Evolutionary conservation across 1,140 invertebrate genomes (phyloP), one percentile per base, ranked within the genome.

Genomic region (Mycetomoellerius zeteki): DNA sequence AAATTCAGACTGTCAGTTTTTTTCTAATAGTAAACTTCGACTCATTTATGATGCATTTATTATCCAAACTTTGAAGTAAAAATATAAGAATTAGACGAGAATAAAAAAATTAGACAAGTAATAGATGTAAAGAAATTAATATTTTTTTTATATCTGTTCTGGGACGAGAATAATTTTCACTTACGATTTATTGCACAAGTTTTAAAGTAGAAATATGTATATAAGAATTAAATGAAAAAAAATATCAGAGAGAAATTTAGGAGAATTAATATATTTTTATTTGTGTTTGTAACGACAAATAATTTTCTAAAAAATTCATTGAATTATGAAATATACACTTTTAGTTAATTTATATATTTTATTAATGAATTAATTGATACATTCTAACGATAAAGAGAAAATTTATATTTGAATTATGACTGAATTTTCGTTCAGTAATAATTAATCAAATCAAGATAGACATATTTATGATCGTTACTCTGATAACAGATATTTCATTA

Each of bases 1-100:
- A 96, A 96, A 60, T 54, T 24, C 54, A 65, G 6, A 30, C 24
- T 24, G 8, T 90, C 37, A 88, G 37, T 89, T 82, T 82, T 58
- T 67, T 72, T 47, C 8, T 27, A 21, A 24, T 19, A 30, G 10
- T 14, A n/a, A 47, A 60, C 21, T 43, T 37, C 0, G 21, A 27
- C 3, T 58, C 21, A 21, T 2, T 47, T 69, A 21, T n/a, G 12
- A 60, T n/a, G n/a, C n/a, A n/a, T 60, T 60, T 27, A 27, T 60
- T 27, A 21, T 7, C 1, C 6, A n/a, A 76, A n/a, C 37, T 43
- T 76, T 47, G 30, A n/a, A 27, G 2, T n/a, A 12, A 10, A 75
- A 37, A 24, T 37, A 56, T 75, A 37, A 73, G 3, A n/a, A 56
- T 33, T 33, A 10, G 30, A 52, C 5, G 16, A 75, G 12, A 37